Percentiles rank a stretch among this genome's conserved stretches.
These are phyloP conservation scores for Calidris pygmaea DNA, from an alignment of 2,113 vertebrate genomes.

Conservation along the genomic window DNA sequence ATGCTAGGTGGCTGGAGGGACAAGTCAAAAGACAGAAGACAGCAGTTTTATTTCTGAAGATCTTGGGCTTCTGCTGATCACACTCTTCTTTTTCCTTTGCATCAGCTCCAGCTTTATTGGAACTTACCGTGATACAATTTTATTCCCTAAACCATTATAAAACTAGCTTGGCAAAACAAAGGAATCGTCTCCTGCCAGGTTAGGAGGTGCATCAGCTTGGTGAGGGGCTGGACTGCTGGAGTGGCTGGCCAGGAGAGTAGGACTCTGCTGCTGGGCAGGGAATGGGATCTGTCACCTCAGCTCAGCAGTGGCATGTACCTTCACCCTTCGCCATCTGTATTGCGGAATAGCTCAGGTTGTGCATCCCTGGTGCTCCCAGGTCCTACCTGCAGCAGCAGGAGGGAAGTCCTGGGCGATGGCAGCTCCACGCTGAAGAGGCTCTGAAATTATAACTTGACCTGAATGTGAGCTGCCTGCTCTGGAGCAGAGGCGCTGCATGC, in stretches of 20 bases:
- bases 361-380: neutral
- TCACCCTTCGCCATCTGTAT: neutral
- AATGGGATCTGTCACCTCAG: neutral
- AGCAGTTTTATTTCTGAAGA: neutral
- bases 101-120: neutral
- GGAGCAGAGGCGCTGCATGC: neutral
- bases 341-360: neutral
- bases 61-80: neutral
- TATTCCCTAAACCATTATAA: neutral
- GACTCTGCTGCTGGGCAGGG: neutral
- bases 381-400: neutral
- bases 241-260: neutral
- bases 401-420: neutral
- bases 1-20: neutral
- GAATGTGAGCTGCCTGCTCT: neutral
- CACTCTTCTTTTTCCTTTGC: neutral
- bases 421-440: neutral
- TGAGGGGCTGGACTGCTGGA: rapidly evolving
- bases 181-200: neutral
- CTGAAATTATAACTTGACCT: neutral
- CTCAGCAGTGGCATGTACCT: neutral
- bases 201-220: neutral
- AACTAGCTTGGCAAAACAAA: neutral
- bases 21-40: neutral
- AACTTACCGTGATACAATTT: neutral